These are phyloP conservation scores for Dicaeum eximium DNA, from an alignment of 2,113 vertebrate genomes.

Conservation along the genomic window DNA sequence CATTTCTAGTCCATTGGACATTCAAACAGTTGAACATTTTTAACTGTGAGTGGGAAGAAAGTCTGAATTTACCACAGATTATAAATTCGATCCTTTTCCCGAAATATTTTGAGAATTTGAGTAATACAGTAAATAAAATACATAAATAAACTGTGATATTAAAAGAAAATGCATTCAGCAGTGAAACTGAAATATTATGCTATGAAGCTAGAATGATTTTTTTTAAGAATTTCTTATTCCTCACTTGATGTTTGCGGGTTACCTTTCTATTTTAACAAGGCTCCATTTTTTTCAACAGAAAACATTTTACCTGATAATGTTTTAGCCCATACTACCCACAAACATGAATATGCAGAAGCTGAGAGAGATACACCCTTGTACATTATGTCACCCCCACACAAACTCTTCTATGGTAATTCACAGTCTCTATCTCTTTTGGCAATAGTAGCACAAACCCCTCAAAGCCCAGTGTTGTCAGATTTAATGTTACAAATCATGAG, in stretches of 20 bases:
- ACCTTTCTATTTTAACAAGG: not conserved
- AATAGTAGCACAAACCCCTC: not conserved
- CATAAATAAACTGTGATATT: not conserved
- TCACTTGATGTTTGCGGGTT: not conserved
- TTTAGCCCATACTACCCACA: not conserved
- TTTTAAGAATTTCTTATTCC: not conserved
- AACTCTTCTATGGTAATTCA: not conserved
- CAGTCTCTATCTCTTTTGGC: not conserved
- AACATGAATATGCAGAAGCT: not conserved
- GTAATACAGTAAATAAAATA: not conserved
- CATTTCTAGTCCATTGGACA: not conserved
- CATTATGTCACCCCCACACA: not conserved
- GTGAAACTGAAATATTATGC: not conserved
- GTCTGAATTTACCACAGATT: not conserved
- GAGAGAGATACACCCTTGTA: not conserved
- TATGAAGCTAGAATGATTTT: not conserved
- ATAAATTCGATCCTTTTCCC: not conserved
- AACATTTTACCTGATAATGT: not conserved
- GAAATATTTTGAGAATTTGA: not conserved
- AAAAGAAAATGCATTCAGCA: not conserved
- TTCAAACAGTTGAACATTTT: not conserved
- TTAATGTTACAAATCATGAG: not conserved
- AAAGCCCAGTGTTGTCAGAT: not conserved
- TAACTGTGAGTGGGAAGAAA: not conserved
- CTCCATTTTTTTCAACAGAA: not conserved